Evolutionary conservation across 1,140 invertebrate genomes (phyloP), one percentile per base, ranked within the genome.

Genomic region (Nasonia vitripennis): DNA sequence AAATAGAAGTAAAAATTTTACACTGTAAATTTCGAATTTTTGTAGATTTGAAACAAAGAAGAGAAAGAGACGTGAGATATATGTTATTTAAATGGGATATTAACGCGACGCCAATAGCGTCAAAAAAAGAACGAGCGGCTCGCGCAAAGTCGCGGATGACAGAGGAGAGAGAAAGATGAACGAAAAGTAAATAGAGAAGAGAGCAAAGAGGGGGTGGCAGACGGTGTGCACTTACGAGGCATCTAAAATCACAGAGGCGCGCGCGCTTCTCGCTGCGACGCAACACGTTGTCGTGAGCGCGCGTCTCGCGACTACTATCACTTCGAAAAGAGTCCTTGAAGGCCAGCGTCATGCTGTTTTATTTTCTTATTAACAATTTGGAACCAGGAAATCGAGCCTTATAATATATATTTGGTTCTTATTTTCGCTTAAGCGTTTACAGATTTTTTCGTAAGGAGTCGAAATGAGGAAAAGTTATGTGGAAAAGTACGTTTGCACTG

Each of bases 141-240:
- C 45, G 31, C n/a, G 48, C 27, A n/a, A 31, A 37, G 55, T n/a
- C 75, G 78, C 48, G 17, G 71, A 55, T 68, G 62, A 37, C 23
- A 73, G 27, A 62, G 11, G 14, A 78, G 62, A 78, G 31, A 78
- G 34, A 84, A n/a, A 71, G 75, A 48, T 78, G 78, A 78, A 78
- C 67, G 68, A 80, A 87, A 77, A 84, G 83, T 87, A 86, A 83
- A 84, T 80, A 87, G 86, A 86, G 86, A 88, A 81, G 48, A 87
- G 87, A 86, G 85, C 86, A 86, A 86, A 45, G 70, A 89, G 89
- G 88, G 89, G 91, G 91, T 91, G 90, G 90, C 89, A 91, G 89
- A 89, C 80, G 87, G 83, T 88, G 91, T 89, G 91, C 90, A 90
- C 87, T 90, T 91, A 88, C 75, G 85, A 88, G 87, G 86, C 82